Conservation (phyloP, 2,797 vertebrate species). For the Acanthopagrus latus region DNA sequence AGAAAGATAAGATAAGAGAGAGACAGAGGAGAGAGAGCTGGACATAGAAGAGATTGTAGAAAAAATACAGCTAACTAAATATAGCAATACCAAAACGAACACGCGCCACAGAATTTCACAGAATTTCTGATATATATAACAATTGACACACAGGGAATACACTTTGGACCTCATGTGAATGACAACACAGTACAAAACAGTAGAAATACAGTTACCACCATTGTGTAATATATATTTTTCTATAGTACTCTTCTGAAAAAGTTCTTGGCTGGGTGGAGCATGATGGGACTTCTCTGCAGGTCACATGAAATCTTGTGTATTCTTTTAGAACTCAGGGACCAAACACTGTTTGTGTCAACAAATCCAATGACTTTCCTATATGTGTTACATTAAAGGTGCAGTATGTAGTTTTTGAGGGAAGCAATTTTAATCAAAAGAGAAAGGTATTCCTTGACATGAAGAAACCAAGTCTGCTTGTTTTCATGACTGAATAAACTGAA, state of each 20-base stretch:
- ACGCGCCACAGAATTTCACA: conserved; percentile 83
- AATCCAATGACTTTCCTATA: conserved; percentile 4
- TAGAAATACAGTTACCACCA: conserved; percentile 83
- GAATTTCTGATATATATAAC: conserved; percentile 82
- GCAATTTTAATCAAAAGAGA: too few species aligned
- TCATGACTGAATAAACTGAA: too few species aligned
- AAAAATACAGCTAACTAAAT: conserved; percentile 78
- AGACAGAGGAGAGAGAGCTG: conserved; percentile 21
- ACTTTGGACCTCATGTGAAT: conserved; percentile 85
- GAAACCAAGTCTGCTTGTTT: too few species aligned
- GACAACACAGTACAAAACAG: conserved; percentile 84
- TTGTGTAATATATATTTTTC: conserved; percentile 77
- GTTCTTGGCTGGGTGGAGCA: conserved; percentile 72
- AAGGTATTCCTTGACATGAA: too few species aligned
- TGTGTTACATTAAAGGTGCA: neutral
- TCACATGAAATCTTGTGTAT: conserved; percentile 36
- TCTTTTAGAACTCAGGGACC: conserved; percentile 38
- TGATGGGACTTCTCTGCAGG: conserved; percentile 62
- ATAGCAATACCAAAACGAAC: conserved; percentile 79
- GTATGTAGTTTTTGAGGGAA: too few species aligned
- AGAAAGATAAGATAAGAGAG: conserved; percentile 42
- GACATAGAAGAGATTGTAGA: conserved; percentile 62
- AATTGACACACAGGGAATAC: conserved; percentile 83
- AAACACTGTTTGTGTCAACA: neutral
- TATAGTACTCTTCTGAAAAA: conserved; percentile 70